Evolutionary conservation across 1,140 invertebrate genomes (phyloP).

Genomic region (Andrena cerasifolii): DNA sequence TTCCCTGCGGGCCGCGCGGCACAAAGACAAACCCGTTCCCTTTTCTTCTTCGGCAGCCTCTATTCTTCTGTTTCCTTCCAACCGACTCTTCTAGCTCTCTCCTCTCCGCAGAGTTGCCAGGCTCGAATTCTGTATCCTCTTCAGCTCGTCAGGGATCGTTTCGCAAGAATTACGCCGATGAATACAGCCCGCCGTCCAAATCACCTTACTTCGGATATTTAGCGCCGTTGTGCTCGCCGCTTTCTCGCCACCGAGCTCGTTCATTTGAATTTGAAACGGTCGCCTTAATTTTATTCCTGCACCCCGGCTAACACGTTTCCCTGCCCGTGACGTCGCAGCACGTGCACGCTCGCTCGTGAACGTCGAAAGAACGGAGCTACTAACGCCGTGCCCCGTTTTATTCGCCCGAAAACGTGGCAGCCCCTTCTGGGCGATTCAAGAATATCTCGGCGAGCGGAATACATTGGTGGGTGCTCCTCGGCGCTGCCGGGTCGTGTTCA

Average conservation of each 20-base stretch:
- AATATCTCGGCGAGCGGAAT: not conserved
- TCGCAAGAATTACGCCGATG: constrained; percentile 5
- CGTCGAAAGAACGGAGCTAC: too few relatives aligned
- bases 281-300: not conserved
- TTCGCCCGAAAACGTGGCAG: too few relatives aligned
- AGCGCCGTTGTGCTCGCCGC: constrained; percentile 5
- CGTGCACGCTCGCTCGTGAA: too few relatives aligned
- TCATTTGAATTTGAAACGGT: constrained; percentile 9
- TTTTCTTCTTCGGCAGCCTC: not conserved
- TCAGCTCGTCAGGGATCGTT: constrained; percentile 10
- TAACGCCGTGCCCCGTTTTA: too few relatives aligned
- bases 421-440: not conserved
- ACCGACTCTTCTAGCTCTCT: not conserved
- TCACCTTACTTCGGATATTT: constrained; percentile 32
- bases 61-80: not conserved
- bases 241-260: not conserved
- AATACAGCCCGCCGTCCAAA: constrained; percentile 13
- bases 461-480: not conserved
- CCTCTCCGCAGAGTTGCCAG: not conserved
- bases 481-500: not conserved
- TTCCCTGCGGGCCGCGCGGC: not conserved
- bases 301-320: not conserved
- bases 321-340: not conserved
- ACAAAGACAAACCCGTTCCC: not conserved
- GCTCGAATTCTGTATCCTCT: constrained; percentile 4